phyloP scores from a whole-genome alignment of 1,140 invertebrate genomes.

The Leucophenga varia region DNA sequence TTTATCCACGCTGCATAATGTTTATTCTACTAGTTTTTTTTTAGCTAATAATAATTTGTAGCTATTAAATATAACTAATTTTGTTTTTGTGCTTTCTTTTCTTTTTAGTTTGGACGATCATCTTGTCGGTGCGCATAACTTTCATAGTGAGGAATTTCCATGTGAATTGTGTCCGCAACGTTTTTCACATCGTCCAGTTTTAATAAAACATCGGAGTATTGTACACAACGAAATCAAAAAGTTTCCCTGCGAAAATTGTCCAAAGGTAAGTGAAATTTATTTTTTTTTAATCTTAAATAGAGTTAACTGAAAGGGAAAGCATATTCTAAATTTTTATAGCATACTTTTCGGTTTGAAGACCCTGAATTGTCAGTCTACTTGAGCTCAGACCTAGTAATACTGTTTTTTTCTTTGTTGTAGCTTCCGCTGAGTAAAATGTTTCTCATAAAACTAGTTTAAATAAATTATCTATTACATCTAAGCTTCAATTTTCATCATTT shows the following conservation, averaged over 20 bases:
- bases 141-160: conserved; percentile 72
- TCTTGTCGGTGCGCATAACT: conserved; percentile 73
- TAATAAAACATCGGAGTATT: conserved; percentile 81
- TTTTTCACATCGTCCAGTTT: conserved; percentile 78
- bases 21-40: conserved; percentile 50
- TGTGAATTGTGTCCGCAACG: conserved; percentile 83
- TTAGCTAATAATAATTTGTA: conserved; percentile 12
- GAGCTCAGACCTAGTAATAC: no score
- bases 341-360: no score
- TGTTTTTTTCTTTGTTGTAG: no score
- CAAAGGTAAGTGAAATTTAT: conserved; percentile 76
- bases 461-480: no score
- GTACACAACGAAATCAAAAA: conserved; percentile 75
- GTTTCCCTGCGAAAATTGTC: conserved; percentile 93
- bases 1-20: conserved; percentile 27
- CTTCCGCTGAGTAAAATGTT: no score
- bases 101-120: conserved; percentile 79
- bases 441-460: no score
- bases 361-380: no score
- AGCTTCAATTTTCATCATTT: no score
- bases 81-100: conserved; percentile 18
- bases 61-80: conserved; percentile 17
- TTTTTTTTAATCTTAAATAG: no score
- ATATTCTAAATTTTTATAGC: no score
- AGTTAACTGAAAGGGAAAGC: no score